Evolutionary conservation across 2,113 vertebrate genomes (phyloP).

Genomic region (Pomatostomus ruficeps): DNA sequence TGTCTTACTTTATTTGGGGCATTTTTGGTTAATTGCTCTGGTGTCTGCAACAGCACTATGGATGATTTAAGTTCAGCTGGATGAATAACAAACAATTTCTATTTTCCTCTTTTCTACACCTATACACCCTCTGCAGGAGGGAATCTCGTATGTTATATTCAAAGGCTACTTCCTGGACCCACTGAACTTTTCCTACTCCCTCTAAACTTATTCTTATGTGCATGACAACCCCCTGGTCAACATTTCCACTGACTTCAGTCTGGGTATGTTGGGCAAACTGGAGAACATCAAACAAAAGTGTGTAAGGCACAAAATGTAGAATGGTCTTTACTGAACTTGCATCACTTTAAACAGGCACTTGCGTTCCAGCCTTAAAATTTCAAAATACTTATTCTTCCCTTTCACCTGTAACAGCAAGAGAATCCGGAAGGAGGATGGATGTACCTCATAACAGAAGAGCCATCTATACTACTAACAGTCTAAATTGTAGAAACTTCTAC

Average conservation of each 20-base stretch:
- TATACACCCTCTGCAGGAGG: background rate
- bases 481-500: background rate
- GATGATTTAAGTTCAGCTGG: background rate
- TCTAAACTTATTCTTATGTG: background rate
- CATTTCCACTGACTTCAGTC: background rate
- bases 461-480: background rate
- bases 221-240: background rate
- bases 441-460: background rate
- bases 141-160: background rate
- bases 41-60: background rate
- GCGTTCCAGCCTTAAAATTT: background rate
- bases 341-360: background rate
- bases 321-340: background rate
- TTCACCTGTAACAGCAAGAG: background rate
- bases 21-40: background rate
- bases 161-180: background rate
- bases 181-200: background rate
- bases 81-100: background rate
- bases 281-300: background rate
- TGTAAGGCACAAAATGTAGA: background rate
- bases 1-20: background rate
- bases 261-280: background rate
- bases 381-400: background rate
- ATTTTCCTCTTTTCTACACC: background rate
- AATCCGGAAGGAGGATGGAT: background rate